Percentiles rank a stretch among this genome's conserved stretches.
Conservation (phyloP, 2,888 invertebrate species). For the Phrixothrix hirtus region DNA sequence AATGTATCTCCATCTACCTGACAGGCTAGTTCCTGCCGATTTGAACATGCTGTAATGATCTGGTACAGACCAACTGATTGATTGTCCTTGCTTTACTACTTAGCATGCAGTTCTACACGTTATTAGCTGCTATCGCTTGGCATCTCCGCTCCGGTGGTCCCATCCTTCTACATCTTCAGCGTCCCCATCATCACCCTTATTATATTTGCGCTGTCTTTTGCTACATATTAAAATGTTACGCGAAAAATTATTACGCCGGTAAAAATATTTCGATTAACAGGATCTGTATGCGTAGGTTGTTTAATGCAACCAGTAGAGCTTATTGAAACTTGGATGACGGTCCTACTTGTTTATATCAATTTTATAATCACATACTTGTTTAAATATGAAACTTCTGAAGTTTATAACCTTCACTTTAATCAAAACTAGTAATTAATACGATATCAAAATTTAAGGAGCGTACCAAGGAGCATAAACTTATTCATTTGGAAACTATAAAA, state of each 20-base stretch:
- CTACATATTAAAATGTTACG: slow-evolving; percentile 10
- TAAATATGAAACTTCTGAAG: too few relatives aligned
- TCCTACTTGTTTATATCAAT: too few relatives aligned
- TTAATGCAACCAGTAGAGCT: too few relatives aligned
- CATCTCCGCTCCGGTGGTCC: slow-evolving; percentile 51
- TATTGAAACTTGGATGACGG: too few relatives aligned
- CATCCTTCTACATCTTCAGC: slow-evolving; percentile 38
- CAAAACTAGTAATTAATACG: too few relatives aligned
- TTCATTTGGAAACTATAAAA: too few relatives aligned
- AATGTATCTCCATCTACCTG: slow-evolving; percentile 32
- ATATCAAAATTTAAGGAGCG: too few relatives aligned
- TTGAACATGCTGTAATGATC: slow-evolving; percentile 38
- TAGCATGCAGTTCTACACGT: slow-evolving; percentile 51
- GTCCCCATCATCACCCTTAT: slow-evolving; percentile 18
- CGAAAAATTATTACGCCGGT: slow-evolving; percentile 2
- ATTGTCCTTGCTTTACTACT: slow-evolving; percentile 49
- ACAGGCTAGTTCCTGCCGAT: slow-evolving; percentile 37
- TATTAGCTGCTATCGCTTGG: slow-evolving; percentile 52
- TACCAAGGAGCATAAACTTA: too few relatives aligned
- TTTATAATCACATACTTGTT: too few relatives aligned
- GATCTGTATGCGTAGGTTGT: too few relatives aligned
- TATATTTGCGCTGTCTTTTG: slow-evolving; percentile 9
- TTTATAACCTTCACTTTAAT: too few relatives aligned
- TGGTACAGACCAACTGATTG: slow-evolving; percentile 45
- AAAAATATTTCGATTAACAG: too few relatives aligned